Evolutionary conservation across 2,113 vertebrate genomes (phyloP), one percentile per base, ranked within the genome.

Genomic region (pig (Sus scrofa)): DNA sequence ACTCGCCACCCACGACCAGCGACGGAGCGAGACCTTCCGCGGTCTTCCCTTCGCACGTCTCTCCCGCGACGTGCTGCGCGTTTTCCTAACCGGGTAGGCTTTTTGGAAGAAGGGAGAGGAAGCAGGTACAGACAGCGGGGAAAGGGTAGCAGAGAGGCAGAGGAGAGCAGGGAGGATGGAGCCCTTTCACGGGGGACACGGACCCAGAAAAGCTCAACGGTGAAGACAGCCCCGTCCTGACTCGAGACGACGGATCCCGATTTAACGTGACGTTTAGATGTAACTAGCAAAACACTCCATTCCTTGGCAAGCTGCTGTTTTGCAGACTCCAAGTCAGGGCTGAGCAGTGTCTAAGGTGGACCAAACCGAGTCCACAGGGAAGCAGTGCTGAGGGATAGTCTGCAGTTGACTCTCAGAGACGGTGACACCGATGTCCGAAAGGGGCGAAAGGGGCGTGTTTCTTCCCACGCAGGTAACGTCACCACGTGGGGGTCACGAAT

Each of bases 311-410:
- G 82, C 19, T 67, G 70, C 15, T 83, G 58, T 86, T 96, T 88
- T 84, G n/a, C 1, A 94, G 92, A 89, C 78, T 39, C 32, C 4
- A 79, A 73, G 20, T 74, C 60, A 75, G 65, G 58, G 70, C 77
- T 71, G 19, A 91, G 67, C 54, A 60, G 7, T 85, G 39, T 91
- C 56, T 89, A 92, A 92, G 79, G 73, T 84, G 58, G 92, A 75
- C 20, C 7, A 56, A 22, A 78, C 32, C 70, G 52, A 78, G 32
- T 63, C 68, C 86, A 44, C 19, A 9, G 50, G 81, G 1, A 74
- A 78, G 30, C 58, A n/a, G n/a, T 67, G 50, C 78, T 63, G 32
- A 44, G 7, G 7, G 71, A 74, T 24, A 13, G 15, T 82, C 16
- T 73, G 68, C 32, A 30, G 32, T 60, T 95, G 73, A 75, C 24